These are phyloP conservation scores for Globia sparganii DNA, from an alignment of 2,888 invertebrate genomes.

Conservation along the genomic window DNA sequence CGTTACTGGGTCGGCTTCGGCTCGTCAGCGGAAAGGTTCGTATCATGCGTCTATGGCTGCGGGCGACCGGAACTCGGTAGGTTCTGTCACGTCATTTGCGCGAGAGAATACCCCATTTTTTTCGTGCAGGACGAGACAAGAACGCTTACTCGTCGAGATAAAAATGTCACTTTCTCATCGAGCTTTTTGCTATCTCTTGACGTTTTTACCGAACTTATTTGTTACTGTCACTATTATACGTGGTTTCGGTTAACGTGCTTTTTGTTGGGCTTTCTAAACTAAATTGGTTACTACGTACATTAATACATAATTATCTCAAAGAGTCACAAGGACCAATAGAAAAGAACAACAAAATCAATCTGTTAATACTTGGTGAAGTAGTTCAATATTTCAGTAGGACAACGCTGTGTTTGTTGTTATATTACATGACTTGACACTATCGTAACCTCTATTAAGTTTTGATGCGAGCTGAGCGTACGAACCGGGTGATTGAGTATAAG, in stretches of 20 bases:
- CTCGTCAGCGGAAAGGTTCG: constrained; percentile 74
- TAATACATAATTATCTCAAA: not conserved
- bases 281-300: constrained; percentile 26
- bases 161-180: constrained; percentile 71
- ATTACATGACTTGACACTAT: constrained; percentile 61
- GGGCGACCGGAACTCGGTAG: constrained; percentile 75
- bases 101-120: constrained; percentile 68
- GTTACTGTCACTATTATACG: constrained; percentile 62
- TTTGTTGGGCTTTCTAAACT: constrained; percentile 31
- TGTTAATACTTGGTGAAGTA: constrained; percentile 15
- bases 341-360: constrained; percentile 4
- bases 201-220: constrained; percentile 64
- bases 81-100: constrained; percentile 74
- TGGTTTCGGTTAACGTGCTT: constrained; percentile 46
- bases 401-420: constrained; percentile 46
- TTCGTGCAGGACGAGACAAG: constrained; percentile 67
- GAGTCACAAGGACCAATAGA: not conserved
- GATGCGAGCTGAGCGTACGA: constrained; percentile 50
- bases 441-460: constrained; percentile 57
- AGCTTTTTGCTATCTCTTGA: constrained; percentile 64
- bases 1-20: constrained; percentile 69
- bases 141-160: constrained; percentile 72
- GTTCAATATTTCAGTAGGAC: constrained; percentile 52
- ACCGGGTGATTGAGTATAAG: constrained; percentile 58
- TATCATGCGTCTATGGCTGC: constrained; percentile 71